phyloP scores from a whole-genome alignment of 2,113 vertebrate genomes.

The Tragelaphus imberbis region DNA sequence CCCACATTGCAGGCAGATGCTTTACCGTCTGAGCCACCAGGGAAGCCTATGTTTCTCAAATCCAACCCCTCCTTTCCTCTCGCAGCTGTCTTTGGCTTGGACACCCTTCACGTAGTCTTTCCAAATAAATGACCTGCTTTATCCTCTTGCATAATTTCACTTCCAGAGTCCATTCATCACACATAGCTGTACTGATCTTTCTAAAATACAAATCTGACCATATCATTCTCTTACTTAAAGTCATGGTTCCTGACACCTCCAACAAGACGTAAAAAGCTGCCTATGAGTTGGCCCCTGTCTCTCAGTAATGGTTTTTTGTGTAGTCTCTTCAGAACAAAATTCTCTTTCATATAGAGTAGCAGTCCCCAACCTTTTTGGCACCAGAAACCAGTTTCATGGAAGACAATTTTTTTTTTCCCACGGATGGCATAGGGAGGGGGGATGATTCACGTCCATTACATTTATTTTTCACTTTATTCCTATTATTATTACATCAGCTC shows the following conservation, averaged over 20 bases:
- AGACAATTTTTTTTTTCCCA: neutral
- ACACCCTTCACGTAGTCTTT: neutral
- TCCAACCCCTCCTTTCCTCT: neutral
- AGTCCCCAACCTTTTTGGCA: neutral
- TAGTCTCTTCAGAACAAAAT: slow-evolving; percentile 5
- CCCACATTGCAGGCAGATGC: no score
- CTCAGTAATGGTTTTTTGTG: neutral
- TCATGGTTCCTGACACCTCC: neutral
- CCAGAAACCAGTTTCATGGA: neutral
- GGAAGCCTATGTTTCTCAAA: neutral
- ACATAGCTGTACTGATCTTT: neutral
- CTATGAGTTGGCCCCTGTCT: neutral
- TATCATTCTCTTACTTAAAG: neutral
- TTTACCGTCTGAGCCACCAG: no score
- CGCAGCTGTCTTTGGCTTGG: neutral
- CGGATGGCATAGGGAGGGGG: fast-evolving
- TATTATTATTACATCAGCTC: neutral
- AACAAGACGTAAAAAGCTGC: neutral
- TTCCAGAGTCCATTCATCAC: neutral
- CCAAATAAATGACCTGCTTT: neutral
- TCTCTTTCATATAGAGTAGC: neutral
- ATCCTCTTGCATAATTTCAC: neutral
- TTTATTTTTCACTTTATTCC: neutral
- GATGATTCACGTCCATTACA: neutral
- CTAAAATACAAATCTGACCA: neutral